Conservation (phyloP, 2,113 vertebrate genomes). For the Eupsittula cactorum region DNA sequence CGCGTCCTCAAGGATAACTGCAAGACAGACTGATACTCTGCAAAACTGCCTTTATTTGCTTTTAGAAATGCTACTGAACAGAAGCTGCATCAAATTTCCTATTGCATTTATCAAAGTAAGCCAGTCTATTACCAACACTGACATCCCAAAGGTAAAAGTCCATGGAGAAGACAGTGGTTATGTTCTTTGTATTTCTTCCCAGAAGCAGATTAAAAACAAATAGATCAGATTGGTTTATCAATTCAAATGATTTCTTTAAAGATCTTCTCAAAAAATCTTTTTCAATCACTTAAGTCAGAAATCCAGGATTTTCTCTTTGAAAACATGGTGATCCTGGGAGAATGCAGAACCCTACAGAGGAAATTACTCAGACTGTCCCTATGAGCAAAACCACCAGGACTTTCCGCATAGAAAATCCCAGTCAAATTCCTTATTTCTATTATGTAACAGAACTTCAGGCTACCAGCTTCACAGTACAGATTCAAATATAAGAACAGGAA, state of each 20-base stretch:
- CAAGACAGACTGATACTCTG: neutral
- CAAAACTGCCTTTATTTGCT: neutral
- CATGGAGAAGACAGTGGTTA: neutral
- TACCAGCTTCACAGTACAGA: neutral
- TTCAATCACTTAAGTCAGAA: neutral
- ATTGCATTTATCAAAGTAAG: neutral
- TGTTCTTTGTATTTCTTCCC: neutral
- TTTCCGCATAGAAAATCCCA: neutral
- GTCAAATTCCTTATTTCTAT: neutral
- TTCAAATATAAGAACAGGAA: neutral
- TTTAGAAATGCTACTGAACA: neutral
- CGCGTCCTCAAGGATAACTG: neutral
- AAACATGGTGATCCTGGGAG: neutral
- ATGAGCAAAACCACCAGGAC: neutral
- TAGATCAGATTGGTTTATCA: neutral
- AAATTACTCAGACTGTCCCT: neutral
- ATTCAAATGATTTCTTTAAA: neutral
- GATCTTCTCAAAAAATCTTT: neutral
- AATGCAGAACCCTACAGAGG: neutral
- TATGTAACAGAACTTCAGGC: neutral
- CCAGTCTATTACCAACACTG: neutral
- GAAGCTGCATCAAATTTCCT: neutral
- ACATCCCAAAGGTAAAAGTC: neutral
- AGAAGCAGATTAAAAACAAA: neutral
- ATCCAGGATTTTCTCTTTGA: neutral